These are phyloP conservation scores for Ranitomeya imitator DNA, from an alignment of 2,113 vertebrate genomes.

Conservation along the genomic window DNA sequence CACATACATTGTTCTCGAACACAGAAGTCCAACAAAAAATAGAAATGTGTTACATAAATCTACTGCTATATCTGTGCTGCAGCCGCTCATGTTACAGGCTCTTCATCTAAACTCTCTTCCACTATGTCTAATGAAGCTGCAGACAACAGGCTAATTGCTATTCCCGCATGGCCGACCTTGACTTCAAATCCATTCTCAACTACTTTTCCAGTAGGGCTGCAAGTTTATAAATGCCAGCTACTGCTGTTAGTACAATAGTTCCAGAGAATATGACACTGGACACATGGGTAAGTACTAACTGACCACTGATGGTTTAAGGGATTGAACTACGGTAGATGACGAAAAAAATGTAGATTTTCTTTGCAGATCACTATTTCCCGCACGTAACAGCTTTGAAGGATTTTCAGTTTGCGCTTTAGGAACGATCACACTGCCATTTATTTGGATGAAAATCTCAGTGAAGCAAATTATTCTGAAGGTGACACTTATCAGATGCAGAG, in stretches of 20 bases:
- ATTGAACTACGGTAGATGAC: no score
- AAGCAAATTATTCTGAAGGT: no score
- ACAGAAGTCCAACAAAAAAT: not conserved
- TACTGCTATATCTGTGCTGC: not conserved
- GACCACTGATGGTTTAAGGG: no score
- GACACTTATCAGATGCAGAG: no score
- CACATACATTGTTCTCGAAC: not conserved
- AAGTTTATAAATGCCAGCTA: not conserved
- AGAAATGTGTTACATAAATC: not conserved
- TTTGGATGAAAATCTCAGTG: no score
- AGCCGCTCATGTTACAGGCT: not conserved
- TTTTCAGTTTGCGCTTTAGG: no score
- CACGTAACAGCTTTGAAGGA: no score
- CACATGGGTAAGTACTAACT: no score
- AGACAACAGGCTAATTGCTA: constrained; percentile 38
- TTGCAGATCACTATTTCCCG: no score
- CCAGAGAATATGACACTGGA: not conserved
- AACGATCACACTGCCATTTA: no score
- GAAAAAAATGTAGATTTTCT: no score
- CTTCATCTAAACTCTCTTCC: not conserved
- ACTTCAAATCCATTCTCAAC: constrained; percentile 9
- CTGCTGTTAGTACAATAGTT: not conserved
- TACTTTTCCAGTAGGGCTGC: not conserved
- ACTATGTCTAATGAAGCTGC: constrained; percentile 36
- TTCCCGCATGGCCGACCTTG: constrained; percentile 4